Conservation (phyloP, 2,113 vertebrate genomes). For the Chionomys nivalis region DNA sequence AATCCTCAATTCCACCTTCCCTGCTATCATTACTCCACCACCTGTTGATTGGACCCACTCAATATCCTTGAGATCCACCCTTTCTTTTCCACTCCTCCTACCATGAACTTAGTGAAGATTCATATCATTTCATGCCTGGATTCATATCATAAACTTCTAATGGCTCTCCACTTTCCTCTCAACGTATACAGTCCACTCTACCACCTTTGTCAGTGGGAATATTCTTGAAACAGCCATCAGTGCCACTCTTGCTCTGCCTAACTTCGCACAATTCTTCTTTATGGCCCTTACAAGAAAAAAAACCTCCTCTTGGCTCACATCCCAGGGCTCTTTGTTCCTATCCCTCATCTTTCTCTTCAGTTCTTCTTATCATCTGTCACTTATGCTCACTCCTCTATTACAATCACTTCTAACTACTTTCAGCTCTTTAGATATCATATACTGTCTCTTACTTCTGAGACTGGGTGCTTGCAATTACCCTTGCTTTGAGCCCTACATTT, state of each 20-base stretch:
- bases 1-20: background rate
- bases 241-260: background rate
- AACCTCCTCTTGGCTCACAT: background rate
- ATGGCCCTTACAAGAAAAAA: background rate
- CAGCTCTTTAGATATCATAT: background rate
- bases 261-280: background rate
- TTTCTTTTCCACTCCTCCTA: conserved; percentile 21
- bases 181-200: background rate
- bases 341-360: background rate
- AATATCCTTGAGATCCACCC: background rate
- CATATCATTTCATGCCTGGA: conserved; percentile 1
- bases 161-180: conserved; percentile 21
- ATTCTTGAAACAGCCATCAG: conserved; percentile 44
- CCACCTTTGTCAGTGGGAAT: background rate
- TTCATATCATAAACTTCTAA: conserved; percentile 19
- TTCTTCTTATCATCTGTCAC: background rate
- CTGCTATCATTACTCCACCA: background rate
- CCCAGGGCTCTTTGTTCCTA: background rate
- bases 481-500: background rate
- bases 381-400: background rate
- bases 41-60: background rate
- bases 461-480: background rate
- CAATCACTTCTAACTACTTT: background rate
- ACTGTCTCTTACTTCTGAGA: background rate
- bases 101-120: conserved; percentile 11